Evolutionary conservation across 2,797 vertebrate species (phyloP).

Genomic region (Sebastes iracundus): DNA sequence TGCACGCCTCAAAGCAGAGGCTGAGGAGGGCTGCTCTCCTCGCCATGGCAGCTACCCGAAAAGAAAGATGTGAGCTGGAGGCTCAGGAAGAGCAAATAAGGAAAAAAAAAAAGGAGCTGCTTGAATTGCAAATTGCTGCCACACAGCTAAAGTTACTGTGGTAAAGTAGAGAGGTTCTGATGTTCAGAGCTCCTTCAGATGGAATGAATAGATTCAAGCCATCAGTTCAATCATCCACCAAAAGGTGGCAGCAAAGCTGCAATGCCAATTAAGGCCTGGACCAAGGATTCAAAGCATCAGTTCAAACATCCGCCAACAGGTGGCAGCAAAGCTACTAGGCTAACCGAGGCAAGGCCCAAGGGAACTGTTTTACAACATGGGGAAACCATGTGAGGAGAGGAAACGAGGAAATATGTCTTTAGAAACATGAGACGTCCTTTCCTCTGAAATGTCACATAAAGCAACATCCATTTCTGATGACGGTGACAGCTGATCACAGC

Average conservation of each 20-base stretch:
- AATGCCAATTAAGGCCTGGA: background rate
- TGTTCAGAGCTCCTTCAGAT: background rate
- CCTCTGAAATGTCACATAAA: no score
- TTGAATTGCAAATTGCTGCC: background rate
- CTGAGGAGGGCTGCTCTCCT: constrained; percentile 7
- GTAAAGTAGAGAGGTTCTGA: background rate
- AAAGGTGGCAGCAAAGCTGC: background rate
- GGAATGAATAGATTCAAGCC: background rate
- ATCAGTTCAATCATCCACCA: background rate
- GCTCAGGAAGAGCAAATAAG: background rate
- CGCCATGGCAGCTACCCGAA: accelerated
- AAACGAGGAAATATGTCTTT: no score
- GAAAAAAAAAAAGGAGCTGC: background rate
- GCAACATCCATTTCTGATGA: no score
- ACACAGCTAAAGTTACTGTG: background rate
- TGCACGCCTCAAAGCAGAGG: constrained; percentile 7
- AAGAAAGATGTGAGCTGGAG: constrained; percentile 18
- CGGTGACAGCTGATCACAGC: no score
- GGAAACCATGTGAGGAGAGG: no score
- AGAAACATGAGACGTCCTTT: no score
- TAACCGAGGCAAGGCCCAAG: no score
- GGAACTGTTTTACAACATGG: accelerated
- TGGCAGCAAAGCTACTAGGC: background rate
- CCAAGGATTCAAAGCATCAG: background rate
- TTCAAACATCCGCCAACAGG: background rate